These are phyloP conservation scores for Arrhamphus sclerolepis DNA, from an alignment of 2,797 vertebrate species.

Conservation along the genomic window DNA sequence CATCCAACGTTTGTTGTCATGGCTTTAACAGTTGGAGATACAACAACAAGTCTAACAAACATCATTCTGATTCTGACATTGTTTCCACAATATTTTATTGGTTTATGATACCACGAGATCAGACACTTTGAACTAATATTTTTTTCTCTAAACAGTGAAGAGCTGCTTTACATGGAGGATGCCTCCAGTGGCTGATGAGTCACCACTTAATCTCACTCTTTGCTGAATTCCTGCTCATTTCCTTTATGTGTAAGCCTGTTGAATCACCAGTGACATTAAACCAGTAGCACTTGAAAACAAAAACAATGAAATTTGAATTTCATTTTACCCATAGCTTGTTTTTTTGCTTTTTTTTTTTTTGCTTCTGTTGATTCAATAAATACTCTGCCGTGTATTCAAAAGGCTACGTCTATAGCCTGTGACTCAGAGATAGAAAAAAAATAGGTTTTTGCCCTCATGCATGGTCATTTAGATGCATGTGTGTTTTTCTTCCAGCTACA, in stretches of 20 bases:
- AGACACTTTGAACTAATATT: conserved; percentile 8
- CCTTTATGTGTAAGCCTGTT: conserved; percentile 4
- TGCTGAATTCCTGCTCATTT: conserved; percentile 1
- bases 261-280: conserved; percentile 11
- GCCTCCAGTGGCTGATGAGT: not conserved
- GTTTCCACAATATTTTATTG: not conserved
- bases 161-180: not conserved
- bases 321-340: conserved; percentile 3
- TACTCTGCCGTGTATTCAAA: conserved; percentile 13
- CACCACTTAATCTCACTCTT: not conserved
- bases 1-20: conserved; percentile 10
- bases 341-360: conserved; percentile 20
- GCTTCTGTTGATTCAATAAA: conserved; percentile 20
- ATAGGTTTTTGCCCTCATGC: conserved; percentile 28
- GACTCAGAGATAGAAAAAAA: conserved; percentile 30
- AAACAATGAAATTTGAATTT: conserved; percentile 12
- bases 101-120: not conserved
- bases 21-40: conserved; percentile 12
- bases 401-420: not conserved
- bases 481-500: conserved; percentile 26
- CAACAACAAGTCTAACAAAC: conserved; percentile 4
- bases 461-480: conserved; percentile 32
- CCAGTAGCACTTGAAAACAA: not conserved
- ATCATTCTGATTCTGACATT: not conserved
- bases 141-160: not conserved